Evolutionary conservation across 2,113 vertebrate genomes (phyloP), one percentile per base, ranked within the genome.

Genomic region (Corythornis cristatus): DNA sequence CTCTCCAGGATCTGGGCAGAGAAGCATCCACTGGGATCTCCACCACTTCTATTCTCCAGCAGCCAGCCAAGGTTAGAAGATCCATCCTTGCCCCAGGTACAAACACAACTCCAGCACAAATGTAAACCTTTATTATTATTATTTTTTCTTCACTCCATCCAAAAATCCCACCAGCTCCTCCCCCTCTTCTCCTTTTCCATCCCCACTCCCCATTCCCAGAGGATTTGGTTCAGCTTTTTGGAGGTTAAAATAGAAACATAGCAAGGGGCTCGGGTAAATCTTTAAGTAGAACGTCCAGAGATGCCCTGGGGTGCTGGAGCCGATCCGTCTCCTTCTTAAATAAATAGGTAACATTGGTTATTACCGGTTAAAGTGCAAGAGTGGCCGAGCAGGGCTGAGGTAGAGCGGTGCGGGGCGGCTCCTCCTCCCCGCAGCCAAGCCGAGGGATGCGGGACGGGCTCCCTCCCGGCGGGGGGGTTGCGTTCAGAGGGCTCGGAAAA

Each of bases 401-500:
- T 45, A 74, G 88, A 4, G 12, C 28, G 9, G 45, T 25, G 3
- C 1, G 40, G 16, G 40, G 0, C 40, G 28, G 65, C 46, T 61
- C 15, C 16, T n/a, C 42, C 6, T 43, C 51, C 62, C 3, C 4
- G 23, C 42, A 20, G 5, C 29, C 1, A 8, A 37, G 16, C 80
- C 56, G 3, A 22, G 58, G 22, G 11, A 3, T 8, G 50, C 18
- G 5, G 57, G 56, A 8, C 56, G 12, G 18, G 58, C 23, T 51
- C 25, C 25, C 14, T 33, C 35, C 29, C 66, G 48, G 37, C n/a
- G 60, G 60, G 29, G 35, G 12, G 15, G 28, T 46, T 19, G 53
- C 16, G 18, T 46, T 96, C 90, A 96, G 15, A 97, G 93, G 50
- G 89, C 73, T 23, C 95, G 93, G 74, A 98, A 96, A 40, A 96